Conservation (phyloP, 1,140 invertebrate genomes). For the Pentalonia nigronervosa region DNA sequence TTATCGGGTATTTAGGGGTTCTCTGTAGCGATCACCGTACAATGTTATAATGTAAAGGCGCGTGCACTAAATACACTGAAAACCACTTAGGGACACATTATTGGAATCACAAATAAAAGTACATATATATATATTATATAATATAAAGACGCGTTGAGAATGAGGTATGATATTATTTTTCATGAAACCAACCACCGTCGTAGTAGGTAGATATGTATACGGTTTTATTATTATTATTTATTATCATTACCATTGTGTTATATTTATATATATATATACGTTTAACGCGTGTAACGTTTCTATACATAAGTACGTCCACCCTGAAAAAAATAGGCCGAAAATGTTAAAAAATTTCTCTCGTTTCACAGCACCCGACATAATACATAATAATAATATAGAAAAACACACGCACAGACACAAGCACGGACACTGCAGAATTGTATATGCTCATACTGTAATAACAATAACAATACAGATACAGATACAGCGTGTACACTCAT, state of each 20-base stretch:
- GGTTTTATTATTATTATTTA: background rate
- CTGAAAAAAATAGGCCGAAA: background rate
- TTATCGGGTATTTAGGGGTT: background rate
- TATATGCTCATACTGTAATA: background rate
- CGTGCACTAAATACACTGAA: slow-evolving; percentile 3
- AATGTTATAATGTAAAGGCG: background rate
- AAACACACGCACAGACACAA: background rate
- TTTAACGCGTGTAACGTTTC: background rate
- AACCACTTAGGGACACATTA: slow-evolving; percentile 25
- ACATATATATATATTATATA: background rate
- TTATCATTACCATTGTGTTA: background rate
- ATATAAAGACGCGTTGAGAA: background rate
- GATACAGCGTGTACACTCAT: background rate
- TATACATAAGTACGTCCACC: background rate
- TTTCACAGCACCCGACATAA: background rate
- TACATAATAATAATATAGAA: background rate
- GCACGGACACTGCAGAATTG: background rate
- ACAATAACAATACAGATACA: background rate
- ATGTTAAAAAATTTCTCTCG: background rate
- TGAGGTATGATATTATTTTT: slow-evolving; percentile 8
- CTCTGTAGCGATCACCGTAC: background rate
- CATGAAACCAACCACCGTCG: background rate
- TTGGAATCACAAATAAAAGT: background rate
- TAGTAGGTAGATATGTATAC: background rate
- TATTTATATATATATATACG: no score